Conservation (phyloP, 2,888 invertebrate species). For the Agonum fuliginosum region DNA sequence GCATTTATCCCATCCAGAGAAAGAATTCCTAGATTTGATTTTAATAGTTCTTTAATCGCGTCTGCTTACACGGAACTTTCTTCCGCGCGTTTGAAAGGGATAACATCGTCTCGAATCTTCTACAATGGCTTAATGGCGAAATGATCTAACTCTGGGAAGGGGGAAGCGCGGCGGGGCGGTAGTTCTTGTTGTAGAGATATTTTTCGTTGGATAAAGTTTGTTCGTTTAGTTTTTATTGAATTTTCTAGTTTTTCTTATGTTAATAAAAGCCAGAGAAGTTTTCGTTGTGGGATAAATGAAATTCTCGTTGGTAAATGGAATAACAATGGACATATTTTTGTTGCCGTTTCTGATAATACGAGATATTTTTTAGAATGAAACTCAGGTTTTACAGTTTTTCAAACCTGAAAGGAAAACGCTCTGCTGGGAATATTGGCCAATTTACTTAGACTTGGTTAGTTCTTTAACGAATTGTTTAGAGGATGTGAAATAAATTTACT, state of each 20-base stretch:
- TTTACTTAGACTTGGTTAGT: slow-evolving; percentile 1
- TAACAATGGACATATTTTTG: slow-evolving; percentile 48
- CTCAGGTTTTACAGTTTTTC: slow-evolving; percentile 30
- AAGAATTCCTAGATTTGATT: slow-evolving; percentile 40
- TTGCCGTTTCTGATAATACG: slow-evolving; percentile 28
- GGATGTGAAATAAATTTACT: too few species aligned
- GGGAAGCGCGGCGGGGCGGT: not conserved
- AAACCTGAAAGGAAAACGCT: not conserved
- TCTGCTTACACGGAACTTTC: slow-evolving; percentile 34
- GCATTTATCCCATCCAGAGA: slow-evolving; percentile 14
- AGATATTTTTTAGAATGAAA: slow-evolving; percentile 23
- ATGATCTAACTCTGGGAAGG: slow-evolving; percentile 27
- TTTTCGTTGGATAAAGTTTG: slow-evolving; percentile 41
- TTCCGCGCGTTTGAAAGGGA: not conserved
- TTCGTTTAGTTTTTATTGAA: slow-evolving; percentile 44
- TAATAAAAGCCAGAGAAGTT: slow-evolving; percentile 37
- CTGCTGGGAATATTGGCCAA: slow-evolving; percentile 6
- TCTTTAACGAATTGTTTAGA: not conserved
- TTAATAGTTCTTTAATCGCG: slow-evolving; percentile 52
- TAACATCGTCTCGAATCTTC: slow-evolving; percentile 4
- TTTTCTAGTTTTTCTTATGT: slow-evolving; percentile 47
- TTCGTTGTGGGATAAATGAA: slow-evolving; percentile 45
- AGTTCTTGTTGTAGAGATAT: slow-evolving; percentile 44
- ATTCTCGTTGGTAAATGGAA: slow-evolving; percentile 49
- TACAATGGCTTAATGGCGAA: slow-evolving; percentile 46